Percentiles rank a stretch among this genome's conserved stretches.
Evolutionary conservation across 2,797 vertebrate species (phyloP).

Genomic region (Peromyscus nudipes): DNA sequence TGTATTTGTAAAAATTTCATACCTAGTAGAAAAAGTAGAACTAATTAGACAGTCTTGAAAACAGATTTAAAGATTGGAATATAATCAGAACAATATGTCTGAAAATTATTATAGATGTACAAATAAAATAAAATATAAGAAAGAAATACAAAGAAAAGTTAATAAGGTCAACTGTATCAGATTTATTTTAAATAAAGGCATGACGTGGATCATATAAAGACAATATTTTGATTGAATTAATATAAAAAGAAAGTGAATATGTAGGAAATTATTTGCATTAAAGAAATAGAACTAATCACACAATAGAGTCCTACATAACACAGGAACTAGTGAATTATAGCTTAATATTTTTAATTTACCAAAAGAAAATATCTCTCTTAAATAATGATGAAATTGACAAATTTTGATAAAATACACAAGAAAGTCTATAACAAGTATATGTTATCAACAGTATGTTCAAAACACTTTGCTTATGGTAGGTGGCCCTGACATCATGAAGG

Average conservation of each 20-base stretch:
- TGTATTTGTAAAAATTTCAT: not conserved
- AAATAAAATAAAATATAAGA: not conserved
- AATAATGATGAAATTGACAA: not conserved
- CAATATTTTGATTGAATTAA: not conserved
- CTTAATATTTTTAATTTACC: not conserved
- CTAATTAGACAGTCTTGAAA: not conserved
- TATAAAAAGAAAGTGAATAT: not conserved
- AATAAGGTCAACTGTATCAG: not conserved
- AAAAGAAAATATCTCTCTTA: not conserved
- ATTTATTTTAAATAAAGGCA: not conserved
- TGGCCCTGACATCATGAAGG: not conserved
- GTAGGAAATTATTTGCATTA: not conserved
- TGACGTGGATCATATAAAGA: not conserved
- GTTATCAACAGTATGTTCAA: not conserved
- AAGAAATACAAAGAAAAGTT: not conserved
- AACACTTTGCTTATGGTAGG: not conserved
- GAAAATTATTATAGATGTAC: not conserved
- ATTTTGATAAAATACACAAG: not conserved
- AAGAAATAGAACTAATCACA: not conserved
- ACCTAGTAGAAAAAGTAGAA: not conserved
- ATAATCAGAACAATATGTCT: not conserved
- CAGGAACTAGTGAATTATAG: not conserved
- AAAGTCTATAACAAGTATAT: not conserved
- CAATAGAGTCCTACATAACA: not conserved
- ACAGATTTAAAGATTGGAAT: not conserved